Evolutionary conservation across 2,113 vertebrate species (phyloP).

Genomic region (Scomber scombrus): DNA sequence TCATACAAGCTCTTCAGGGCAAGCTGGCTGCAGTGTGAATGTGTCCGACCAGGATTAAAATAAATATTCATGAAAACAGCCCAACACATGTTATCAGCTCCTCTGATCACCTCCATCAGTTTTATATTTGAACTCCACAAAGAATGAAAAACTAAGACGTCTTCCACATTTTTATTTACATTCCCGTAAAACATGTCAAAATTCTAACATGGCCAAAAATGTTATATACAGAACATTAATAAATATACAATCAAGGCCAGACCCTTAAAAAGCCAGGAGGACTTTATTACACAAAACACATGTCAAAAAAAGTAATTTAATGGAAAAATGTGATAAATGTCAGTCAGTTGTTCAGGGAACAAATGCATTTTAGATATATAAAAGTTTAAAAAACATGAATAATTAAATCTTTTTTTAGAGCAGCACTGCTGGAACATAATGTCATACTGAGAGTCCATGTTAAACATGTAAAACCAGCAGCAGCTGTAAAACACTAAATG

Average conservation of each 20-base stretch:
- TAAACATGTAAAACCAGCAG: slow-evolving; percentile 3
- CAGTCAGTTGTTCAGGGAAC: neutral
- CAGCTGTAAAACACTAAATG: slow-evolving; percentile 2
- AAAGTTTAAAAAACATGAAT: neutral
- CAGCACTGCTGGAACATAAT: slow-evolving; percentile 3
- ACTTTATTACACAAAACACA: slow-evolving; percentile 19
- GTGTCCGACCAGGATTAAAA: no score
- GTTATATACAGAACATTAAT: slow-evolving; percentile 38
- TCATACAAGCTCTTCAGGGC: no score
- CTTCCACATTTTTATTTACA: slow-evolving; percentile 63
- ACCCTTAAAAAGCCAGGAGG: slow-evolving; percentile 41
- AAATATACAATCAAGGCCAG: slow-evolving; percentile 64
- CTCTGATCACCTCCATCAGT: no score
- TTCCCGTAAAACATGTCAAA: neutral
- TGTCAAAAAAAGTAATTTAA: slow-evolving; percentile 5
- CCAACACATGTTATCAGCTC: no score
- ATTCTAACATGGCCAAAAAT: slow-evolving; percentile 23
- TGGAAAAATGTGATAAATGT: slow-evolving; percentile 14
- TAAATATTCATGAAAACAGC: no score
- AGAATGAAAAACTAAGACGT: slow-evolving; percentile 7
- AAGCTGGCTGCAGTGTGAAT: no score
- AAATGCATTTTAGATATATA: slow-evolving; percentile 20
- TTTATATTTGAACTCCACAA: neutral
- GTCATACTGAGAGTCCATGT: neutral
- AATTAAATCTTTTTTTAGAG: neutral